phyloP scores from a whole-genome alignment of 2,888 invertebrate genomes.

The Calliphora vomitoria region DNA sequence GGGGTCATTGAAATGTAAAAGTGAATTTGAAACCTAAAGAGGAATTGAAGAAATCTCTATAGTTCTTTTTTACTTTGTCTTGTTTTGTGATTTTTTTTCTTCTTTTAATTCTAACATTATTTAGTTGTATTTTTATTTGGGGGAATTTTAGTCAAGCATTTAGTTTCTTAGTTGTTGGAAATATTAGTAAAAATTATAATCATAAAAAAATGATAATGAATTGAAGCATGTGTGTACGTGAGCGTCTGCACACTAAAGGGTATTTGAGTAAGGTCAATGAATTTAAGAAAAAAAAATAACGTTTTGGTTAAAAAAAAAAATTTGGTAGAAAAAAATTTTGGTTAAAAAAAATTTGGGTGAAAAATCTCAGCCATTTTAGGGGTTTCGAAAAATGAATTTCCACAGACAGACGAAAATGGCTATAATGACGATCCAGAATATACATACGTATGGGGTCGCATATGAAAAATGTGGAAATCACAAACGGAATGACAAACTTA shows the following conservation, averaged over 20 bases:
- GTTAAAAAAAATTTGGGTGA: too few relatives aligned
- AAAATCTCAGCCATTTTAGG: too few relatives aligned
- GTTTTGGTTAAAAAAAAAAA: too few relatives aligned
- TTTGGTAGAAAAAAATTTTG: too few relatives aligned
- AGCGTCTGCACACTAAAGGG: background rate
- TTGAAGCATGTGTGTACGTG: background rate
- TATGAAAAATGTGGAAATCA: too few relatives aligned
- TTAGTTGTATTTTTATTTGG: background rate
- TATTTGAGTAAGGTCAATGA: background rate
- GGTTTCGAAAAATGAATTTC: too few relatives aligned
- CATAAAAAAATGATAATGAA: background rate
- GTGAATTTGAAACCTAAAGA: constrained; percentile 35
- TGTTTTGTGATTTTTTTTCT: background rate
- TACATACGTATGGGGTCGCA: too few relatives aligned
- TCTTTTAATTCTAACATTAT: background rate
- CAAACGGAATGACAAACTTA: too few relatives aligned
- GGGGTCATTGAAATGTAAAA: constrained; percentile 50
- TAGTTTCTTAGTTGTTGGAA: background rate
- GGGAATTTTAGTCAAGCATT: background rate
- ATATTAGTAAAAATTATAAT: background rate
- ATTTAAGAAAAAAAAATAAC: too few relatives aligned
- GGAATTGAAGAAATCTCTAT: constrained; percentile 33
- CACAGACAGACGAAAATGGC: too few relatives aligned
- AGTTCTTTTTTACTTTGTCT: background rate
- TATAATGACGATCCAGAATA: too few relatives aligned